phyloP scores from a whole-genome alignment of 2,113 vertebrate genomes.

The Hippocampus abdominalis region DNA sequence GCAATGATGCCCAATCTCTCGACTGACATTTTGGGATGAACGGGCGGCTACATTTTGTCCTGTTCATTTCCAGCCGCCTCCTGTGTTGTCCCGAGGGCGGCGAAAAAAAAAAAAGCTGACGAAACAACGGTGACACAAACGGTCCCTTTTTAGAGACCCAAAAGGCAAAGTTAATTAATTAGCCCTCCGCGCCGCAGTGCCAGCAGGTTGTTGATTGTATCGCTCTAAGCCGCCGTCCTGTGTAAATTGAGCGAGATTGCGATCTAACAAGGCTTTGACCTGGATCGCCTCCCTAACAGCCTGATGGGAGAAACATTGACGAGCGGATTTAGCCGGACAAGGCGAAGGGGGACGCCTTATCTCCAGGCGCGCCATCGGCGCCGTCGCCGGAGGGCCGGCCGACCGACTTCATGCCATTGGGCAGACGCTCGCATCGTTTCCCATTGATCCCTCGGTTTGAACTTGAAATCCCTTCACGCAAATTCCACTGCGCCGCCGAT shows the following conservation, averaged over 20 bases:
- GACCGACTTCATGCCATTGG: not conserved
- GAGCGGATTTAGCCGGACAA: constrained; percentile 54
- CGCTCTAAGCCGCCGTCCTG: constrained; percentile 63
- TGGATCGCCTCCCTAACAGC: constrained; percentile 54
- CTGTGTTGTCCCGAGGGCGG: constrained; percentile 13
- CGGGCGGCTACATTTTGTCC: constrained; percentile 10
- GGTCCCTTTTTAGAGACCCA: constrained; percentile 49
- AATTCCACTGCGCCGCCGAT: not conserved
- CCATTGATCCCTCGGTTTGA: not conserved
- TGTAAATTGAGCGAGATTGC: constrained; percentile 72
- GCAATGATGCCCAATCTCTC: constrained; percentile 8
- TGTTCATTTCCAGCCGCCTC: constrained; percentile 14
- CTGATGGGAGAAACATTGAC: constrained; percentile 60
- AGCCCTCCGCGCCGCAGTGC: constrained; percentile 54
- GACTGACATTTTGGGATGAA: constrained; percentile 24
- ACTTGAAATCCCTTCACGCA: not conserved
- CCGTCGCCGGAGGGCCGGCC: constrained; percentile 15
- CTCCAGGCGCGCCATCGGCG: constrained; percentile 47
- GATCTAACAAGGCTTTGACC: constrained; percentile 71
- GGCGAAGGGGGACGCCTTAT: constrained; percentile 60
- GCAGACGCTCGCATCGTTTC: not conserved
- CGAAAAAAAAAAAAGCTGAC: constrained; percentile 24
- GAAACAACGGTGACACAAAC: constrained; percentile 59
- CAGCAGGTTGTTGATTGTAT: constrained; percentile 69
- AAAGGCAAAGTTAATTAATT: constrained; percentile 65